Evolutionary conservation across 2,797 vertebrate species (phyloP).

Genomic region (Danio albolineatus): DNA sequence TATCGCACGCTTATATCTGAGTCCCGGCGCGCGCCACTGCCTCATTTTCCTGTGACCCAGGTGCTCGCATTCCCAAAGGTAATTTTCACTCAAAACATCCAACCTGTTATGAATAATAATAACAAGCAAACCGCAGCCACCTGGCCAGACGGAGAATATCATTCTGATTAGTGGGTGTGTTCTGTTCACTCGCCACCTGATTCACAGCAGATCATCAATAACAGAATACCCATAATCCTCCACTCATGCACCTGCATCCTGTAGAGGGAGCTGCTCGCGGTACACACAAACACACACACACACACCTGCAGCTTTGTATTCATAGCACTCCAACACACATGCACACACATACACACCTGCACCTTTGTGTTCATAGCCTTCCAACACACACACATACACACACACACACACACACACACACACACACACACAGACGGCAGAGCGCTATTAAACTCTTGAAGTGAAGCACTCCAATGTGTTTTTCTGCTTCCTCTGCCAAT

Average conservation of each 20-base stretch:
- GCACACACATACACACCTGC: conserved; percentile 35
- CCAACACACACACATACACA: conserved; percentile 50
- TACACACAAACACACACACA: conserved; percentile 31
- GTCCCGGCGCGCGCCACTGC: background rate
- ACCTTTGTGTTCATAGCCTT: conserved; percentile 46
- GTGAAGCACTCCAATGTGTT: conserved; percentile 27
- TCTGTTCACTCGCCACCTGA: conserved; percentile 79
- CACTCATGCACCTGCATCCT: conserved; percentile 59
- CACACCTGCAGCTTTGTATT: no score
- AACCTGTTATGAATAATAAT: conserved; percentile 63
- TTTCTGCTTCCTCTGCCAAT: conserved; percentile 19
- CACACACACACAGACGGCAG: conserved; percentile 4
- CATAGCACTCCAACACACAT: no score
- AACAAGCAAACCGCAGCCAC: conserved; percentile 82
- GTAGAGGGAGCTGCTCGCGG: conserved; percentile 32
- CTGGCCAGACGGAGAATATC: conserved; percentile 84
- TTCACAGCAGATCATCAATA: conserved; percentile 69
- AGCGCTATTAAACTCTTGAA: conserved; percentile 41
- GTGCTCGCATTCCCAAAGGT: conserved; percentile 58
- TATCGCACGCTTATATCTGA: conserved; percentile 20
- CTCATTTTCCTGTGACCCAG: conserved; percentile 61
- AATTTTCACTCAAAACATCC: conserved; percentile 55
- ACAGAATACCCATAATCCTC: conserved; percentile 54
- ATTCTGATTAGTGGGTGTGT: conserved; percentile 63
- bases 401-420: conserved; percentile 22